phyloP scores from a whole-genome alignment of 2,113 vertebrate species.

The Zosterops borbonicus region DNA sequence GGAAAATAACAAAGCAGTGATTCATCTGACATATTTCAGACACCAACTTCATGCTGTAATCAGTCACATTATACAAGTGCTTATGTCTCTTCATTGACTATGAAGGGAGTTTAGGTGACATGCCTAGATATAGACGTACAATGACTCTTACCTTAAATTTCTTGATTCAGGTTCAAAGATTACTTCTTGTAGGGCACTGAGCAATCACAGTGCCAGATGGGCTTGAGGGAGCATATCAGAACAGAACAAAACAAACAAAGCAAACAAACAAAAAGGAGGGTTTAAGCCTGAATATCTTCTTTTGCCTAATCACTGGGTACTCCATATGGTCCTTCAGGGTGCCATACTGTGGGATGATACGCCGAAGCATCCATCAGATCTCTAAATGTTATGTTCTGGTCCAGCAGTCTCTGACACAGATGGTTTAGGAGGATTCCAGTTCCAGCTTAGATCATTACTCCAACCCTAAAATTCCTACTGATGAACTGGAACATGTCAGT shows the following conservation, averaged over 20 bases:
- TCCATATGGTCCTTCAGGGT: neutral
- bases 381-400: neutral
- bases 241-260: neutral
- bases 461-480: neutral
- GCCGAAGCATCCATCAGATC: neutral
- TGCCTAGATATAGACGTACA: neutral
- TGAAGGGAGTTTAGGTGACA: neutral
- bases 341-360: neutral
- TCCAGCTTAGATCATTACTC: constrained; percentile 34
- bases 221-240: neutral
- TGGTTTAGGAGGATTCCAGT: neutral
- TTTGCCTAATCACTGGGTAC: neutral
- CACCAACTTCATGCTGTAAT: neutral
- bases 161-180: neutral
- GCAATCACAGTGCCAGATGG: neutral
- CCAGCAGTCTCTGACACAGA: constrained; percentile 24
- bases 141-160: neutral
- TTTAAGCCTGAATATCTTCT: neutral
- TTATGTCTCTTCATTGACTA: neutral
- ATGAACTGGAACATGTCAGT: neutral
- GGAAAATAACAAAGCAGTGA: neutral
- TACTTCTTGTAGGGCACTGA: neutral
- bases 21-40: neutral
- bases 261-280: rapidly evolving
- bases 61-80: neutral